Base-by-base conservation (phyloP, 1,140 invertebrate species). In the Lasioglossum baleicum region DNA sequence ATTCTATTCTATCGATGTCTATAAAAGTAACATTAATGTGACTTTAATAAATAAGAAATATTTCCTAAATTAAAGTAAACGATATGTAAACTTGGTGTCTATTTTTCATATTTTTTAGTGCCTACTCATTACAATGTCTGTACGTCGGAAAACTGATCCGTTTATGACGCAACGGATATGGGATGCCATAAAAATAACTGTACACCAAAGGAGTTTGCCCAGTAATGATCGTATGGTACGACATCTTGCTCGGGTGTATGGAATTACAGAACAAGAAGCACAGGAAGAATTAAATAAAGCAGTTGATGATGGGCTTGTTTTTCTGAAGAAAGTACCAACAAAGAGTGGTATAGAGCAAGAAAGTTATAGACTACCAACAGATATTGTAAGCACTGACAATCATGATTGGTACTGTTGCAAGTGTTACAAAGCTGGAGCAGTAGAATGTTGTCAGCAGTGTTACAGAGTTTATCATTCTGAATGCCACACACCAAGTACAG, bases 401-500 rank as follows among this genome's bases (percentile, higher is more conserved):
- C 83, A 92, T 48, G 92, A 92, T 66, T 92, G 92, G 92, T 92
- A 92, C 48, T 92, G 92, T 70, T 92, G 73, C 65, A 89, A 92
- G 40, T 92, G 92, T 40, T 91, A 92, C 26, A 88, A 88, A 83
- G 90, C 89, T 15, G 92, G 91, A 7, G 8, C 58, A 13, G 89
- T 92, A 10, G 90, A 91, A 64, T 88, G 87, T 61, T 92, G 92
- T 68, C 85, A 89, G 61, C 86, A 91, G n/a, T 92, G 92, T 81
- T 85, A 89, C 53, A 88, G 91, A 42, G 92, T 92, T 35, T 92
- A 87, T 83, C 92, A 92, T 64, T 42, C 69, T 20, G 87, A 90
- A 20, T 92, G 92, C 69, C 80, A 92, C 53, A 71, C 67, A 11
- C 82, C 89, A 42, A 79, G 60, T 13, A 86, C 84, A 65, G 17